phyloP scores from a whole-genome alignment of 2,797 vertebrate species.

The Catostomus latipinnis region DNA sequence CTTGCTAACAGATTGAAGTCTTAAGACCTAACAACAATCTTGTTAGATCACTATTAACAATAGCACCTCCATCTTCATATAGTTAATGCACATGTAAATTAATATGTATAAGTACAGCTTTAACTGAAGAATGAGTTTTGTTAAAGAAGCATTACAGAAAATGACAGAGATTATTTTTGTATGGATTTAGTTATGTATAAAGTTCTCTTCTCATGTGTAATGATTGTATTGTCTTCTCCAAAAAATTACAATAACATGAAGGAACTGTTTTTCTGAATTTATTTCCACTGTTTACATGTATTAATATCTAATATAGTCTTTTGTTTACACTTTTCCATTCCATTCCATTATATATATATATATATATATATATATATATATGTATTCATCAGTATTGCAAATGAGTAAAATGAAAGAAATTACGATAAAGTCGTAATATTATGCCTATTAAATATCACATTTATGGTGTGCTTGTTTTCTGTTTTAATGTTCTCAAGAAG shows the following conservation, averaged over 20 bases:
- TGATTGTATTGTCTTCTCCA: not conserved
- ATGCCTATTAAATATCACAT: not conserved
- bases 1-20: conserved; percentile 55
- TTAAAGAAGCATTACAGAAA: not conserved
- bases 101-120: not conserved
- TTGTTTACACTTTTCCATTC: conserved; percentile 24
- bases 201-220: conserved; percentile 13
- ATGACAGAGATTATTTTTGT: conserved; percentile 27
- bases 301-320: conserved; percentile 21
- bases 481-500: not conserved
- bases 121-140: not conserved
- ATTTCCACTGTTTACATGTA: conserved; percentile 17
- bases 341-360: not conserved
- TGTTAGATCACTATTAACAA: not conserved
- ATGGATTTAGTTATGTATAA: conserved; percentile 2
- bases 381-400: conserved; percentile 38
- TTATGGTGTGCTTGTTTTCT: not conserved
- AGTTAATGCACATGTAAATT: not conserved
- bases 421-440: not conserved
- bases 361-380: not conserved
- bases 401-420: not conserved
- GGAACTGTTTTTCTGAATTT: conserved; percentile 23
- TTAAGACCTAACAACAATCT: not conserved
- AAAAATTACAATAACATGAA: conserved; percentile 5
- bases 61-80: not conserved